A percentile compares a stretch with the other conserved stretches of the same genome.
Conservation (phyloP, 1,140 invertebrate species). For the Sitophilus oryzae region DNA sequence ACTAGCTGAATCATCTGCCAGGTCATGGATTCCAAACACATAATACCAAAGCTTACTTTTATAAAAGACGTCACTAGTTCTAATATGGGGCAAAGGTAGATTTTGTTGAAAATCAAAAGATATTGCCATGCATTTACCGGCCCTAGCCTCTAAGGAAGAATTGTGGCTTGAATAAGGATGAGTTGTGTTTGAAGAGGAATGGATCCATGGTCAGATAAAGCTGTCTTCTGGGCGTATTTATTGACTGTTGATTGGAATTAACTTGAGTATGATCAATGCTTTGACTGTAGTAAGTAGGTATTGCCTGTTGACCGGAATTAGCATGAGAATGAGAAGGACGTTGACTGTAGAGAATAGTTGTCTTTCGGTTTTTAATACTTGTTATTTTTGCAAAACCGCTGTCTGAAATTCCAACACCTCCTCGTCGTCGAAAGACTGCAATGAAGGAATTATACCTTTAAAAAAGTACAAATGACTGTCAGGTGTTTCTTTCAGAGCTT, state of each 20-base stretch:
- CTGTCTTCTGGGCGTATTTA: too few relatives aligned
- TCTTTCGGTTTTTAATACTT: background rate
- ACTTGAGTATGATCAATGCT: too few relatives aligned
- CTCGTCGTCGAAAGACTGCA: background rate
- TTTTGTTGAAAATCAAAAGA: conserved; percentile 27
- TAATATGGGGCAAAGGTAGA: conserved; percentile 19
- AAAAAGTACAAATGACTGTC: background rate
- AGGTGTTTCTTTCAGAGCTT: background rate
- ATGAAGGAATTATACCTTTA: background rate
- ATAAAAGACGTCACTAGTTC: conserved; percentile 27
- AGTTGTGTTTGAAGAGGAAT: too few relatives aligned
- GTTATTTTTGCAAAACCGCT: background rate
- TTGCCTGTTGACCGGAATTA: too few relatives aligned
- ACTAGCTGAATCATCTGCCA: conserved; percentile 14
- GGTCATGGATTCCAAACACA: conserved; percentile 23
- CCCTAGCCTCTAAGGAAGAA: conserved; percentile 8
- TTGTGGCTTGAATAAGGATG: too few relatives aligned
- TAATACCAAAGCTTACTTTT: conserved; percentile 24
- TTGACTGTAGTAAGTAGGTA: too few relatives aligned
- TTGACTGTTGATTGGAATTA: too few relatives aligned
- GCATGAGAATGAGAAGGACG: too few relatives aligned
- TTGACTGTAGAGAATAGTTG: background rate
- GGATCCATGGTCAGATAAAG: too few relatives aligned
- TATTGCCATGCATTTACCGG: conserved; percentile 5
- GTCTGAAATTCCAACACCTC: background rate